Conservation (phyloP, 2,113 vertebrate genomes). For the Heloderma charlesbogerti region DNA sequence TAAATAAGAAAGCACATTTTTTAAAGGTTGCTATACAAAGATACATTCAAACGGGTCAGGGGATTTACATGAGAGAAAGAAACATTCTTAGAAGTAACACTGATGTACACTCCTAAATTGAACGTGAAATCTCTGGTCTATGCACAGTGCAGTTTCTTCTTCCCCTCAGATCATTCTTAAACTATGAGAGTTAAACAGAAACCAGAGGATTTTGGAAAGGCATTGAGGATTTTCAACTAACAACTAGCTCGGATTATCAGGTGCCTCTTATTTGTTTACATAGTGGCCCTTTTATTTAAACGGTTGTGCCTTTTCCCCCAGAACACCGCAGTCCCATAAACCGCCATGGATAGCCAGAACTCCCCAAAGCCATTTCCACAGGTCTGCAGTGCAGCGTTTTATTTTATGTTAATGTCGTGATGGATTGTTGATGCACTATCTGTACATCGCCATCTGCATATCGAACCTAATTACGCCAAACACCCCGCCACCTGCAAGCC, state of each 20-base stretch:
- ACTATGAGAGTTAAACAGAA: background rate
- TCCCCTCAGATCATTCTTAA: background rate
- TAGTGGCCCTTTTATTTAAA: background rate
- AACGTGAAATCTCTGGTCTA: background rate
- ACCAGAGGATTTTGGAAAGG: background rate
- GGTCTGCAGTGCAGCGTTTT: background rate
- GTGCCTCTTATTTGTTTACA: background rate
- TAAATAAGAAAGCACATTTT: background rate
- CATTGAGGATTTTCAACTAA: background rate
- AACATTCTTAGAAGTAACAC: background rate
- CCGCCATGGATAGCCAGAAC: background rate
- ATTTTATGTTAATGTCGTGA: too few species aligned
- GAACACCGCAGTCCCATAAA: slow-evolving; percentile 1
- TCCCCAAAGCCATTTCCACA: background rate
- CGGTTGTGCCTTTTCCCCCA: background rate
- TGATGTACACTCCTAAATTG: background rate
- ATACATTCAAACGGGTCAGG: background rate
- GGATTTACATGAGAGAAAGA: background rate
- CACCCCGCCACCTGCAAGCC: background rate
- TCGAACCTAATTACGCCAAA: background rate
- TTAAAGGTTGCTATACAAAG: too few species aligned
- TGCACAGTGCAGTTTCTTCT: background rate
- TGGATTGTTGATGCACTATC: background rate
- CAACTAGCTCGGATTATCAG: background rate
- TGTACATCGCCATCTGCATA: background rate